Evolutionary conservation across 2,797 vertebrate genomes (phyloP), one percentile per base, ranked within the genome.

Genomic region (Myripristis murdjan): DNA sequence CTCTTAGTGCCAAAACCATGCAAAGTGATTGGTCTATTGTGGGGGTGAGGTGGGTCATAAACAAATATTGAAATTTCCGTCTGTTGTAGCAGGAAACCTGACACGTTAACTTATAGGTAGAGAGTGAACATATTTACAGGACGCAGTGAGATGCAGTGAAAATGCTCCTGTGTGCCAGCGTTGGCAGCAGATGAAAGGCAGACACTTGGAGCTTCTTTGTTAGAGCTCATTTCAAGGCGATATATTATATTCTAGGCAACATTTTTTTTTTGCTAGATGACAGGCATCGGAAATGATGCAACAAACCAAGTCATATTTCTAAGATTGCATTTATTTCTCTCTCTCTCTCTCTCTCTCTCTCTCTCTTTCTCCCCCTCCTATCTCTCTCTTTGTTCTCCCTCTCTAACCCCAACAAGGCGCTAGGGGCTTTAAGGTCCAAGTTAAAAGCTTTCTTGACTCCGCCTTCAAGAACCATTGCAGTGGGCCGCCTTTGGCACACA

Each of bases 171-270:
- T n/a, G 49, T 2, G 35, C 64, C 74, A 70, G 73, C 77, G 54
- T 47, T 89, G 84, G 80, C 83, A 86, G 67, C 26, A 74, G 79
- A 86, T 88, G 43, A 90, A 77, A 75, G 11, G 1, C 52, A 75
- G 64, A 73, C 37, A 33, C 66, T 61, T 26, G 57, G 31, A 16
- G 49, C 51, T 68, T 68, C 66, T 66, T 4, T 59, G 35, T 56
- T 2, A 73, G 58, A 81, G 81, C 81, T 86, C 39, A 47, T 86
- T 89, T 88, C 64, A 77, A 79, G 57, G 83, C 69, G 79, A 74
- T 61, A 72, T 68, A 83, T 87, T 79, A 68, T 67, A 71, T 62
- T 76, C 70, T 84, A 87, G 87, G 86, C 89, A 75, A 48, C 44
- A 28, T 22, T 12, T 81, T 71, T 78, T 63, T n/a, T n/a, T n/a